Conservation (phyloP, 2,888 invertebrate species). For the Chironomus riparius region DNA sequence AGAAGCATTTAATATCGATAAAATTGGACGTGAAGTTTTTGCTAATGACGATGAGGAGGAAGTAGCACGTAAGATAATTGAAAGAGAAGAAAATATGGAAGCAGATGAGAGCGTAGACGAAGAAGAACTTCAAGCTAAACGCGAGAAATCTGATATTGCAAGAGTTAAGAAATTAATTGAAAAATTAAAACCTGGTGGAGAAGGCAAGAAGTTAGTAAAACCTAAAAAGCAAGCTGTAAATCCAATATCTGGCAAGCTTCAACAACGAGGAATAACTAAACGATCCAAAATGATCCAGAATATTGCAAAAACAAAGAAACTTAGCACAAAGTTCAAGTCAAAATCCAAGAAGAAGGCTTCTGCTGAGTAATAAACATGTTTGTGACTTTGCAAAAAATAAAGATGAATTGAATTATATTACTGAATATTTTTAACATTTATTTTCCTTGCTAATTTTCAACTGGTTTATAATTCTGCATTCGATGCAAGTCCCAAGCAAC, state of each 20-base stretch:
- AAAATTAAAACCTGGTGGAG: conserved; percentile 17
- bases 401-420: too few species aligned
- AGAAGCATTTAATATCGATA: conserved; percentile 62
- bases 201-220: conserved; percentile 9
- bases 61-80: conserved; percentile 49
- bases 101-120: conserved; percentile 30
- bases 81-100: conserved; percentile 32
- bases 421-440: too few species aligned
- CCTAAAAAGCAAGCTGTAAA: neutral
- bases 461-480: too few species aligned
- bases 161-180: conserved; percentile 20
- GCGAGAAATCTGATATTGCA: conserved; percentile 32
- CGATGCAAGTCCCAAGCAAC: too few species aligned
- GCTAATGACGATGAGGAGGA: conserved; percentile 53
- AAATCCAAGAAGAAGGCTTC: too few species aligned
- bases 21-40: conserved; percentile 63
- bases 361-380: too few species aligned
- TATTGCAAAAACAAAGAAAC: conserved; percentile 30
- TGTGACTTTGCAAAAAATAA: too few species aligned
- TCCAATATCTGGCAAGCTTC: neutral
- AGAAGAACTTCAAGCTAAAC: conserved; percentile 31
- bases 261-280: conserved; percentile 4
- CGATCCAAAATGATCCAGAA: conserved; percentile 34
- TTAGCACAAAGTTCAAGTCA: neutral
- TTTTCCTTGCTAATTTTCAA: too few species aligned